Base-by-base conservation (phyloP, 2,797 vertebrate species). In the Mormyrus proboscirostris region DNA sequence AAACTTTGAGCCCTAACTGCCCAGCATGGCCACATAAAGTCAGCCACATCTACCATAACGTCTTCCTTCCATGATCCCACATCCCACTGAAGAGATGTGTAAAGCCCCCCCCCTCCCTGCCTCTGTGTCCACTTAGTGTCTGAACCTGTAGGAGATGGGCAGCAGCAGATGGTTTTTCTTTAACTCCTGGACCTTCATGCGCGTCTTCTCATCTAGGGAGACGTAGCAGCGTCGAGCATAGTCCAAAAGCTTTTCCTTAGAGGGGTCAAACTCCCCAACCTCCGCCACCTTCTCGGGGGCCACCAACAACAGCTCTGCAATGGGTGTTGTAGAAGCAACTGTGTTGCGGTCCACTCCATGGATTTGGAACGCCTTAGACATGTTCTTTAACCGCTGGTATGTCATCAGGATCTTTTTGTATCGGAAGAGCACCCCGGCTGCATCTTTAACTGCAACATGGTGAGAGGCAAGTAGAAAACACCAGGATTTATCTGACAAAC, bases 331-430 rank as follows among this genome's bases (percentile, higher is more conserved):
- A 79, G 97, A 97, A 0, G 97, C 97, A 92, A 98, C 97, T 0
- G 97, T 98, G 95, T 98, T 98, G 62, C 97, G 96, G 92, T 98
- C 97, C 53, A 98, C 97, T 0, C 97, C 97, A 38, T 98, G 97
- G 92, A 98, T 96, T 90, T 98, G 97, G 29, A 98, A 98, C 88
- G 97, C 97, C 92, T 97, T 96, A 0, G 97, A 97, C 97, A 98
- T 98, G 92, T 97, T 98, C 93, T 98, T 98, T 88, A 98, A 94
- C 89, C 96, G 96, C 94, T 98, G 97, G 92, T 97, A 98, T 12
- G 97, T 98, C 86, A 96, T 96, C 55, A 98, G 95, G 92, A 98
- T 98, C 95, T 98, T 98, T 93, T 98, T 98, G 92, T 98, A 98
- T 90, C 97, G 97, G 92, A 97, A 97, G 53, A 98, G 94, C n/a